A percentile compares a stretch with the other conserved stretches of the same genome.
These are phyloP conservation scores for Nebria ingens DNA, from an alignment of 1,140 invertebrate genomes.

Conservation along the genomic window DNA sequence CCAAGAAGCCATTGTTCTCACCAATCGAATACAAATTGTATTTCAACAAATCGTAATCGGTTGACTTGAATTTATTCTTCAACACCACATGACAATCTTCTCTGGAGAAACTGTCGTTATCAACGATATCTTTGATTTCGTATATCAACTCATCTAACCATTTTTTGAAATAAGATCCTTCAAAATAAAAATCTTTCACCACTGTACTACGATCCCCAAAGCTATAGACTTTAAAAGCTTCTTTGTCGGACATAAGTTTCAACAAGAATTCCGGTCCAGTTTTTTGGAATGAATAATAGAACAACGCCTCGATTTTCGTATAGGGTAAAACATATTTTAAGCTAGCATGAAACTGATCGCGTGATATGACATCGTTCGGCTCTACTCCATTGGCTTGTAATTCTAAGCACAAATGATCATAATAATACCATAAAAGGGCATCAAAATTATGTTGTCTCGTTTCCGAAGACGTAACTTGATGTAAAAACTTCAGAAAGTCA, in stretches of 20 bases:
- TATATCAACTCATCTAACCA: not conserved
- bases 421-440: slow-evolving; percentile 39
- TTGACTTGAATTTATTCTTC: slow-evolving; percentile 12
- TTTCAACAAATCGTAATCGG: slow-evolving; percentile 12
- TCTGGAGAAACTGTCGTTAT: not conserved
- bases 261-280: not conserved
- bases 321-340: slow-evolving; percentile 12
- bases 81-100: slow-evolving; percentile 16
- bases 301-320: not conserved
- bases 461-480: slow-evolving; percentile 37
- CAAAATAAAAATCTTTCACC: not conserved
- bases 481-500: slow-evolving; percentile 41
- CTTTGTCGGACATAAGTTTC: not conserved
- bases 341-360: slow-evolving; percentile 32
- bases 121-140: not conserved
- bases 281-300: not conserved
- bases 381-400: slow-evolving; percentile 29
- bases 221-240: not conserved
- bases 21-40: not conserved
- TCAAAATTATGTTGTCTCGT: slow-evolving; percentile 35
- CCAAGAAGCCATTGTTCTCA: slow-evolving; percentile 10
- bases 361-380: slow-evolving; percentile 29
- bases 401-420: slow-evolving; percentile 34
- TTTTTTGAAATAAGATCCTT: slow-evolving; percentile 4
- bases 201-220: not conserved